phyloP scores from a whole-genome alignment of 2,888 invertebrate genomes.

The Polydrusus pterygomalis region DNA sequence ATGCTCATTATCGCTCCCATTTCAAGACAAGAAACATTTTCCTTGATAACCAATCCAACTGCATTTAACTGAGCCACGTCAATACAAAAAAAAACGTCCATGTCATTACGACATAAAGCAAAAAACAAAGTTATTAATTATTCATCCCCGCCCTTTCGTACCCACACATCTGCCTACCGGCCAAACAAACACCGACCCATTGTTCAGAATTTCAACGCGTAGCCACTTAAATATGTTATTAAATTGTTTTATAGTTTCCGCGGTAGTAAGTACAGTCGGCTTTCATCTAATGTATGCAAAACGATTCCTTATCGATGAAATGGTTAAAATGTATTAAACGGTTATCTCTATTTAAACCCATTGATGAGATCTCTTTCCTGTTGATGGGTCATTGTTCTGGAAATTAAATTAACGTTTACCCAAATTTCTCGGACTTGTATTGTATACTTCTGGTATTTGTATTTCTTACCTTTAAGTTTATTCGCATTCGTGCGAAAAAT shows the following conservation, averaged over 20 bases:
- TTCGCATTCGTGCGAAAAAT: too few species aligned
- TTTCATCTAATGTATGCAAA: constrained; percentile 69
- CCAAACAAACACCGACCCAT: constrained; percentile 66
- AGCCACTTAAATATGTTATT: constrained; percentile 70
- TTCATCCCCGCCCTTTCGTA: constrained; percentile 5
- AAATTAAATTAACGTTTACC: constrained; percentile 64
- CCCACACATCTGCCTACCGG: constrained; percentile 28
- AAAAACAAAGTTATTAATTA: constrained; percentile 26
- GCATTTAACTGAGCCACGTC: neutral
- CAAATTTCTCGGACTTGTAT: constrained; percentile 29
- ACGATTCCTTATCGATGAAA: constrained; percentile 58
- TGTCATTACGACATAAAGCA: constrained; percentile 6
- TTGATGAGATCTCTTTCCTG: constrained; percentile 60
- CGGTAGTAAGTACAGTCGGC: constrained; percentile 58
- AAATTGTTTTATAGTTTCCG: constrained; percentile 72
- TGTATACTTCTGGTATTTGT: too few species aligned
- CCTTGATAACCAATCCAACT: too few species aligned
- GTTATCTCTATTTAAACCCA: constrained; percentile 53
- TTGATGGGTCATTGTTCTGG: constrained; percentile 69
- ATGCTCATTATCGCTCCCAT: too few species aligned
- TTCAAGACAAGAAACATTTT: too few species aligned
- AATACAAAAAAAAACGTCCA: neutral
- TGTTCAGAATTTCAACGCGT: constrained; percentile 67
- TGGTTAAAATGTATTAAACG: constrained; percentile 60
- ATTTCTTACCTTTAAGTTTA: too few species aligned